These are phyloP conservation scores for Molanna angustata DNA, from an alignment of 2,888 invertebrate genomes.

Conservation along the genomic window DNA sequence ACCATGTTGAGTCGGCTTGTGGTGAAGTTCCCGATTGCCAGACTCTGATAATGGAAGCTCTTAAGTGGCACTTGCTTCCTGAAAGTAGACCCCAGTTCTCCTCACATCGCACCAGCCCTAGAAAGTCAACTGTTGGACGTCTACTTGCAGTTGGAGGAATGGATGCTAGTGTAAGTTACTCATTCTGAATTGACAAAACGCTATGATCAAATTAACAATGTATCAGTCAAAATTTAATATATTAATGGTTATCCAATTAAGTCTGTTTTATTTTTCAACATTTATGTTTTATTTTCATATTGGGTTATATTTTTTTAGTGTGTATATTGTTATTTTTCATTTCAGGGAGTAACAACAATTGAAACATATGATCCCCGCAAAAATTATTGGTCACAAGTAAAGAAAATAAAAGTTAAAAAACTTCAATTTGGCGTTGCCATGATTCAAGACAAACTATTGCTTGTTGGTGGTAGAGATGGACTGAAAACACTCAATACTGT, in stretches of 20 bases:
- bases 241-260: not conserved
- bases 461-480: conserved; percentile 91
- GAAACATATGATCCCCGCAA: conserved; percentile 83
- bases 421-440: conserved; percentile 91
- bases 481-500: conserved; percentile 90
- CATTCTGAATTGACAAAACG: not conserved
- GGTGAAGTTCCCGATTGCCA: conserved; percentile 72
- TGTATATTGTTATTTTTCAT: conserved; percentile 6
- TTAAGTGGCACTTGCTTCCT: conserved; percentile 89
- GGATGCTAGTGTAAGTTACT: conserved; percentile 68
- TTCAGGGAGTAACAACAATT: conserved; percentile 79
- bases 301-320: too few relatives aligned
- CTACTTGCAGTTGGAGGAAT: conserved; percentile 89
- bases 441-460: conserved; percentile 75
- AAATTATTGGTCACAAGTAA: conserved; percentile 75
- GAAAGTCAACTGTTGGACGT: conserved; percentile 88
- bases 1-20: conserved; percentile 73
- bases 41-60: conserved; percentile 87
- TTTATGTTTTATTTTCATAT: too few relatives aligned
- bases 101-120: conserved; percentile 78
- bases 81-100: conserved; percentile 76
- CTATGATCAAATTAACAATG: too few relatives aligned
- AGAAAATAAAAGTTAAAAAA: conserved; percentile 75
- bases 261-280: not conserved
- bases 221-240: too few relatives aligned